These are phyloP conservation scores for Steinernema scapterisci DNA, from an alignment of 2,888 invertebrate species.

Conservation along the genomic window DNA sequence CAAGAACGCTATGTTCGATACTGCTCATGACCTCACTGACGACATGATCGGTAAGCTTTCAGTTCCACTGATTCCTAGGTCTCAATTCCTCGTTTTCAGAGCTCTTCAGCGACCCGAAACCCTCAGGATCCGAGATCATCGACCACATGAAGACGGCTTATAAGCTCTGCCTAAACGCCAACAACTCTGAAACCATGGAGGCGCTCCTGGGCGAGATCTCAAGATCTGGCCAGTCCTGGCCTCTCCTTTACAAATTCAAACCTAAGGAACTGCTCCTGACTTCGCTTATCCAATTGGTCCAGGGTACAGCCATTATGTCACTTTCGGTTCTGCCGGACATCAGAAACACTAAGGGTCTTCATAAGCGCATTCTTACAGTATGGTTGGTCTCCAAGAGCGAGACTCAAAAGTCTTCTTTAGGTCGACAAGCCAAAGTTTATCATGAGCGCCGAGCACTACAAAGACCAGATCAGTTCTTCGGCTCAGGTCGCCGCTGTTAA, in stretches of 20 bases:
- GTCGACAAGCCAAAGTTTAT: background rate
- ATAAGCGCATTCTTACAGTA: background rate
- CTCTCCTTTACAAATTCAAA: too few relatives aligned
- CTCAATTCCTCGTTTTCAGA: background rate
- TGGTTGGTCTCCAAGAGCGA: too few relatives aligned
- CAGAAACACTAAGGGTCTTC: background rate
- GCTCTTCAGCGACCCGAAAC: background rate
- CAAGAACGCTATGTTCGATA: background rate
- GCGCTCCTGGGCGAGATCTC: too few relatives aligned
- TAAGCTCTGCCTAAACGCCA: background rate
- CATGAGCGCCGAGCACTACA: too few relatives aligned
- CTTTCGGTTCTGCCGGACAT: background rate
- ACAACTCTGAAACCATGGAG: too few relatives aligned
- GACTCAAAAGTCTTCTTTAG: background rate
- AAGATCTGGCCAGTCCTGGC: too few relatives aligned
- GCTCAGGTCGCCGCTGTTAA: background rate
- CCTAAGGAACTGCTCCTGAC: too few relatives aligned
- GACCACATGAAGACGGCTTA: background rate
- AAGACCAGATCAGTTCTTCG: too few relatives aligned
- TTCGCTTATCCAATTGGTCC: background rate
- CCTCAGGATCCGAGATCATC: background rate
- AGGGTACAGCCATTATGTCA: background rate
- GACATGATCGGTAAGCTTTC: slow-evolving; percentile 2
- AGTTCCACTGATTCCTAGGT: too few relatives aligned
- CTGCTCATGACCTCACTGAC: background rate